A percentile compares a stretch with the other conserved stretches of the same genome.
phyloP scores from a whole-genome alignment of 2,797 vertebrate species.

The Poeciliopsis turneri region DNA sequence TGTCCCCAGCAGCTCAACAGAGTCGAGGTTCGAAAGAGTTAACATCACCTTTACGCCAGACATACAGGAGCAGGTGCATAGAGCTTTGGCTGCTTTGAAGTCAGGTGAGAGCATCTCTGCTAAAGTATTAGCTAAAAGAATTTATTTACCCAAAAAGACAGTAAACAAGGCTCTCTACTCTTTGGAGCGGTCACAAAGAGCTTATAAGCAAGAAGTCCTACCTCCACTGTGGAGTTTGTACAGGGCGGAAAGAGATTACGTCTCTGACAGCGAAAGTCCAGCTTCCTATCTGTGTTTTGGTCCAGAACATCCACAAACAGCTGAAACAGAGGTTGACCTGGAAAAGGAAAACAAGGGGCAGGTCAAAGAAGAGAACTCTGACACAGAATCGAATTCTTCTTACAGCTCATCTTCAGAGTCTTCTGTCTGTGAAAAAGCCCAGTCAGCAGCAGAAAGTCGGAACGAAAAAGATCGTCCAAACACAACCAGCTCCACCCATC shows the following conservation, averaged over 20 bases:
- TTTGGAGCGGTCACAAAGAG: slow-evolving; percentile 73
- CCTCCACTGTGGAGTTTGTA: slow-evolving; percentile 86
- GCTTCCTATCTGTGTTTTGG: slow-evolving; percentile 9
- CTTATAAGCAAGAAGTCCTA: slow-evolving; percentile 59
- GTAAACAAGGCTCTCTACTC: slow-evolving; percentile 87
- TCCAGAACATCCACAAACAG: slow-evolving; percentile 10
- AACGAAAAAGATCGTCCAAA: slow-evolving; percentile 8
- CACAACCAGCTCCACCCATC: slow-evolving; percentile 27
- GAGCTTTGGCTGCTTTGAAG: slow-evolving; percentile 72
- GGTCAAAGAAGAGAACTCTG: slow-evolving; percentile 59
- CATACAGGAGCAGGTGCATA: slow-evolving; percentile 73
- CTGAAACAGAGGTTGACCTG: slow-evolving; percentile 7
- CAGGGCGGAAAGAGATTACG: slow-evolving; percentile 22
- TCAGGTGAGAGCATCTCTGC: slow-evolving; percentile 75
- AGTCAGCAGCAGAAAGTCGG: slow-evolving; percentile 24
- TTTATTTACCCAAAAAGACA: slow-evolving; percentile 81
- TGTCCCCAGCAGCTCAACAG: slow-evolving; percentile 1
- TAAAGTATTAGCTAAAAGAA: slow-evolving; percentile 72
- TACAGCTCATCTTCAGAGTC: slow-evolving; percentile 59
- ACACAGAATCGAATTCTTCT: slow-evolving; percentile 67
- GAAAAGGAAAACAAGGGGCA: slow-evolving; percentile 25
- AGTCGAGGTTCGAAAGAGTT: slow-evolving; percentile 12
- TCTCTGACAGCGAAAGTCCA: slow-evolving; percentile 8
- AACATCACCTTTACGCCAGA: slow-evolving; percentile 60
- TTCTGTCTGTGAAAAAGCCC: slow-evolving; percentile 49